Conservation (phyloP, 2,888 invertebrate genomes). For the Rhopalosiphum nymphaeae region DNA sequence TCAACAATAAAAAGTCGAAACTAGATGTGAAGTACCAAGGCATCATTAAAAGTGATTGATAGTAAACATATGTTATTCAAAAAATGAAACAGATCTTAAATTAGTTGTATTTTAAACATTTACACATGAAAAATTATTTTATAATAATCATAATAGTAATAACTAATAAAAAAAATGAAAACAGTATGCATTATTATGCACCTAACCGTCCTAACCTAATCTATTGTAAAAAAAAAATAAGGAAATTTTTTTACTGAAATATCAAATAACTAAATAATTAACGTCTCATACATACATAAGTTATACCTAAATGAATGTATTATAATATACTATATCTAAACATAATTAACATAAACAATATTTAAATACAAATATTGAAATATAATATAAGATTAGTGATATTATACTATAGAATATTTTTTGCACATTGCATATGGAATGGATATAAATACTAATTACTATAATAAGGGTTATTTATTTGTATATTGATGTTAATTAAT, state of each 20-base stretch:
- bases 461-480: background rate
- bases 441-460: background rate
- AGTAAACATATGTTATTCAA: background rate
- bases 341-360: background rate
- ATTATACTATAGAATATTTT: background rate
- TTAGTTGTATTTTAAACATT: background rate
- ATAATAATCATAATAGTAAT: background rate
- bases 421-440: background rate
- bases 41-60: background rate
- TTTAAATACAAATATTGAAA: background rate
- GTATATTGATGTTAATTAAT: background rate
- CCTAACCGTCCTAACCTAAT: background rate
- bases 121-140: background rate
- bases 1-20: background rate
- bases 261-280: background rate
- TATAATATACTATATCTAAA: background rate
- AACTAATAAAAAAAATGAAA: background rate
- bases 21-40: background rate
- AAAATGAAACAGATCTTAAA: background rate
- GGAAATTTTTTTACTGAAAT: background rate
- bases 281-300: background rate
- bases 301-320: background rate
- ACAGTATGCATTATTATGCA: background rate
- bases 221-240: background rate
- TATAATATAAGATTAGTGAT: background rate